These are phyloP conservation scores for Cydia splendana DNA, from an alignment of 1,140 invertebrate genomes.

Conservation along the genomic window DNA sequence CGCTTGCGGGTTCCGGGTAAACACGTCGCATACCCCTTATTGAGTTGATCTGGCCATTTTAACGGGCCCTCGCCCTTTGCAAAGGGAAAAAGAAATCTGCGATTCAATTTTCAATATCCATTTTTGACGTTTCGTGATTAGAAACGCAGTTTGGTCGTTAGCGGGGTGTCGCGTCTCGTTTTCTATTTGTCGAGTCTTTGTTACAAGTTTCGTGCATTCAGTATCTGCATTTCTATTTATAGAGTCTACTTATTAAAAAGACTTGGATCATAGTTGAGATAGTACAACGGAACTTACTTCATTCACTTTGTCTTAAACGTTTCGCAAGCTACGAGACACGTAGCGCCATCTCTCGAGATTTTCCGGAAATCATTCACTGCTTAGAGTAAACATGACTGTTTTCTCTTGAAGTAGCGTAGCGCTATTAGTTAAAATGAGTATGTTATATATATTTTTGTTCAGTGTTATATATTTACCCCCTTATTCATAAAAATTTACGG, in stretches of 20 bases:
- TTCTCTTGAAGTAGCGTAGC: background rate
- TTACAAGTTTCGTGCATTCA: slow-evolving; percentile 21
- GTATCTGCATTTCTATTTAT: slow-evolving; percentile 20
- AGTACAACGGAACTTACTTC: background rate
- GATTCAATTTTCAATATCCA: slow-evolving; percentile 70
- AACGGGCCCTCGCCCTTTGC: slow-evolving; percentile 63
- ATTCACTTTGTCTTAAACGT: background rate
- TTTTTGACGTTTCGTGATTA: slow-evolving; percentile 78
- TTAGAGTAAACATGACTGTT: background rate
- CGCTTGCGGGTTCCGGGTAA: slow-evolving; percentile 75
- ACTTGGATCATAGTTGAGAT: background rate
- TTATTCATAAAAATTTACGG: too few relatives aligned
- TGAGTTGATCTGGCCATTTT: slow-evolving; percentile 76
- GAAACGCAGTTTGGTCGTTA: slow-evolving; percentile 75
- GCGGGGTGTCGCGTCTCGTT: slow-evolving; percentile 40
- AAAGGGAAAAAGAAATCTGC: slow-evolving; percentile 57
- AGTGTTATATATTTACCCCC: too few relatives aligned
- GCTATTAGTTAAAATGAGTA: background rate
- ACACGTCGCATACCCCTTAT: slow-evolving; percentile 73
- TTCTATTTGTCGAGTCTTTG: slow-evolving; percentile 29
- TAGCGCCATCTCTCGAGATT: slow-evolving; percentile 26
- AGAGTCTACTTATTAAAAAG: background rate
- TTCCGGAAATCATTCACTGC: background rate
- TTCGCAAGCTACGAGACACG: background rate
- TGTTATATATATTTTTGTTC: background rate